Evolutionary conservation across 1,140 invertebrate species (phyloP).

Genomic region (Hypothenemus hampei): DNA sequence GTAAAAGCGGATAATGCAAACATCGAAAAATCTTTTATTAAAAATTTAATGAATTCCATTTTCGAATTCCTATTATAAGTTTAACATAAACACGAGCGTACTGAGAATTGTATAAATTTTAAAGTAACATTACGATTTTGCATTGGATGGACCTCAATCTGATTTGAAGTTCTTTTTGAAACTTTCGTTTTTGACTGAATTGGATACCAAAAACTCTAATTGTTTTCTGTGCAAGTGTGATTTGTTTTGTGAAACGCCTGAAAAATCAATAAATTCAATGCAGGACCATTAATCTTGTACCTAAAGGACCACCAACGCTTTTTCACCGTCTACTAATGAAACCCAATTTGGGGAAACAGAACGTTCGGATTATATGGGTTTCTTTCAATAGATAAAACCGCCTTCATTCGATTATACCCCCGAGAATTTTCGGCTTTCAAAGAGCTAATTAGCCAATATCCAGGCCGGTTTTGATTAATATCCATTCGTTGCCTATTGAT

Average conservation of each 20-base stretch:
- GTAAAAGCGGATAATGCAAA: not conserved
- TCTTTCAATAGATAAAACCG: conserved; percentile 15
- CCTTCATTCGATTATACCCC: conserved; percentile 6
- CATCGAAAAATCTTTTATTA: not conserved
- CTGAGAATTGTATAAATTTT: not conserved
- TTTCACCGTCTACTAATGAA: conserved; percentile 9
- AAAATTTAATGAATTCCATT: not conserved
- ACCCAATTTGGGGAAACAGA: conserved; percentile 10
- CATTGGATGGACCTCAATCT: too few relatives aligned
- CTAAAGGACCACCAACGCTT: not conserved
- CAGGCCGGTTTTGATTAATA: not conserved
- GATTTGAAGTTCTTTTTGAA: too few relatives aligned
- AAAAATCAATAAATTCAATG: conserved; percentile 6
- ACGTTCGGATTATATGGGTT: conserved; percentile 8
- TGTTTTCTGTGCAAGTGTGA: too few relatives aligned
- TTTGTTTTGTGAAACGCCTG: not conserved
- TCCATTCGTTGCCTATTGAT: too few relatives aligned
- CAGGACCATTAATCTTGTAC: conserved; percentile 4
- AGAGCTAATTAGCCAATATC: not conserved
- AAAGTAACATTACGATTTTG: too few relatives aligned
- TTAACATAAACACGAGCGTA: not conserved
- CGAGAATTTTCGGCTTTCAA: not conserved
- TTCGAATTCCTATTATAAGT: not conserved
- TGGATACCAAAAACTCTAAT: too few relatives aligned
- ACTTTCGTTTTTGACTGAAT: too few relatives aligned